phyloP scores from a whole-genome alignment of 2,888 invertebrate species.

The Tachina grossa region DNA sequence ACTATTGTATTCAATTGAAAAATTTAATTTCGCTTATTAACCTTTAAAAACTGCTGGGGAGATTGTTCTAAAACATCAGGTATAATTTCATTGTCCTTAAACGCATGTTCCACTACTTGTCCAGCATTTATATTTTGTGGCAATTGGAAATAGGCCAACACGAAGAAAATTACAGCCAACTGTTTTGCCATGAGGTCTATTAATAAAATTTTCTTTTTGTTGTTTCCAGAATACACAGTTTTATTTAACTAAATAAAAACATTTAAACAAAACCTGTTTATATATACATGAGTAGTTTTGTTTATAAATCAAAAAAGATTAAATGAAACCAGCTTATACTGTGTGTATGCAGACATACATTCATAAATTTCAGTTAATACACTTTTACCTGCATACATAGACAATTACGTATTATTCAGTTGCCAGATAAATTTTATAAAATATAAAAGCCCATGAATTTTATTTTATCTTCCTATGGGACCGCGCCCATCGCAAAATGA shows the following conservation, averaged over 20 bases:
- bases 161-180: constrained; percentile 25
- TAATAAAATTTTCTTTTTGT: constrained; percentile 29
- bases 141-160: constrained; percentile 19
- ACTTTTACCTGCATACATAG: neutral
- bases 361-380: neutral
- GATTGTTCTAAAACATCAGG: constrained; percentile 74
- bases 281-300: too few species aligned
- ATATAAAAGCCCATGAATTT: neutral
- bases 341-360: too few species aligned
- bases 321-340: constrained; percentile 10
- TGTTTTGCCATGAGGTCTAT: constrained; percentile 53
- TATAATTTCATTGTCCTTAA: constrained; percentile 73
- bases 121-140: constrained; percentile 3
- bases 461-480: too few species aligned
- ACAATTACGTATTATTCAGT: neutral
- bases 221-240: too few species aligned
- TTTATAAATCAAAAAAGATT: neutral
- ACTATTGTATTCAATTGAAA: neutral
- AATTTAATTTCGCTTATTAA: neutral
- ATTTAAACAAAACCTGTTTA: too few species aligned
- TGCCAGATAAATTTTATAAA: neutral
- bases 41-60: constrained; percentile 73
- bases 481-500: too few species aligned
- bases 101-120: constrained; percentile 60
- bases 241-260: neutral